phyloP scores from a whole-genome alignment of 2,113 vertebrate species.

The Sitta europaea region DNA sequence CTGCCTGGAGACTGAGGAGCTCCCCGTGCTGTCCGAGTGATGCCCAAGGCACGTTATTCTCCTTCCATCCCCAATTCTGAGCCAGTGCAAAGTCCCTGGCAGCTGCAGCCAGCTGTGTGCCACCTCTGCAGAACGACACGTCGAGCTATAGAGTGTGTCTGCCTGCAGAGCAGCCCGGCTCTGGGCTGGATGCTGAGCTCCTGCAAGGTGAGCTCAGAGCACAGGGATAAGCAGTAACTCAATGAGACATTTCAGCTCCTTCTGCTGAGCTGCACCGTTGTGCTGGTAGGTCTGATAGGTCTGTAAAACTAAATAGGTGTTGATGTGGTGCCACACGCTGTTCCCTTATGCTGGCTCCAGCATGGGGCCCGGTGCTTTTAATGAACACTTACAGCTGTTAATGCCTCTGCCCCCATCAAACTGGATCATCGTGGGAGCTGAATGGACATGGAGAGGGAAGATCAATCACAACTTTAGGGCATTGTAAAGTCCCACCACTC shows the following conservation, averaged over 20 bases:
- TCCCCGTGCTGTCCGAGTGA: not conserved
- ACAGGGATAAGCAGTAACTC: not conserved
- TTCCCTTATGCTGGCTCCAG: constrained; percentile 10
- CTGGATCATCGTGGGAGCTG: not conserved
- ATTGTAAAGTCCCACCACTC: not conserved
- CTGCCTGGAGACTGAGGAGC: not conserved
- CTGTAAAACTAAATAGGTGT: not conserved
- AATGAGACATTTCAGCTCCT: not conserved
- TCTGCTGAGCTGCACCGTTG: not conserved
- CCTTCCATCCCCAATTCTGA: not conserved
- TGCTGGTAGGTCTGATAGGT: not conserved
- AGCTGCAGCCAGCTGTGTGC: not conserved
- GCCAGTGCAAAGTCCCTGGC: not conserved
- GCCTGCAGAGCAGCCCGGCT: not conserved
- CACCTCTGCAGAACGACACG: not conserved
- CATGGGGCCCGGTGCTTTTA: not conserved
- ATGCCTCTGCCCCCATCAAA: not conserved
- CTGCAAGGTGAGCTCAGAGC: not conserved
- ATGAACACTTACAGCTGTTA: not conserved
- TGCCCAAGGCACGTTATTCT: not conserved
- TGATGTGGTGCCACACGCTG: not conserved
- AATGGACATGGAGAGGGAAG: not conserved
- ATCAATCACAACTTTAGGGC: not conserved
- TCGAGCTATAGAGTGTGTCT: not conserved
- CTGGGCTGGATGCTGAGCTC: not conserved